These are phyloP conservation scores for Limulus polyphemus DNA, from an alignment of 2,888 invertebrate species.

Conservation along the genomic window DNA sequence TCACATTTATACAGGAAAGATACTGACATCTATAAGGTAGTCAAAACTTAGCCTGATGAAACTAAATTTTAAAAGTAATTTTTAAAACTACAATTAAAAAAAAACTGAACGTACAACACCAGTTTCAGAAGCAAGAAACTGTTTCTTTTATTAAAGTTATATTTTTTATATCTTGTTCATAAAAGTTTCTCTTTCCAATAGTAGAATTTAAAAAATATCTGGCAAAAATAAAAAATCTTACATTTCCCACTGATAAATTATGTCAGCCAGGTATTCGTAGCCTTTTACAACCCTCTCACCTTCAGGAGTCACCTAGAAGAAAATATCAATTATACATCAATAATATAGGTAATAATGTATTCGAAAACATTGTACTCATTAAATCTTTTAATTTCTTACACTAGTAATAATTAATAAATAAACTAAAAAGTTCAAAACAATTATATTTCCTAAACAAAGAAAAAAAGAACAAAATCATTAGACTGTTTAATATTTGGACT, in stretches of 20 bases:
- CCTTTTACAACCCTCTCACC: slow-evolving; percentile 80
- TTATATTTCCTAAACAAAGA: not conserved
- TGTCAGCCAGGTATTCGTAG: slow-evolving; percentile 83
- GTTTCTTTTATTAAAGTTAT: too few species aligned
- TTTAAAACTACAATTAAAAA: too few species aligned
- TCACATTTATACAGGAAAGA: too few species aligned
- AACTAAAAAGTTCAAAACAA: slow-evolving; percentile 5
- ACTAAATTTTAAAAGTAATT: too few species aligned
- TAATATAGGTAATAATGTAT: too few species aligned
- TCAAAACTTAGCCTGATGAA: too few species aligned
- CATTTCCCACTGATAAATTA: slow-evolving; percentile 88
- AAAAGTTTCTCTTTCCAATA: not conserved
- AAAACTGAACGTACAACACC: too few species aligned
- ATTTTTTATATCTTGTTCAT: not conserved
- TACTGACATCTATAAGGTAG: too few species aligned
- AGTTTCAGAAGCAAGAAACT: too few species aligned
- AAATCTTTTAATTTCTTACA: not conserved
- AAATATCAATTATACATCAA: not conserved
- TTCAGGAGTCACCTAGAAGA: slow-evolving; percentile 60
- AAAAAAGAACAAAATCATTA: not conserved
- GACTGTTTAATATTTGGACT: not conserved
- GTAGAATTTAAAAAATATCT: not conserved
- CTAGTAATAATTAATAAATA: not conserved
- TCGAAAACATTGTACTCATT: not conserved
- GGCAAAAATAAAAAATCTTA: slow-evolving; percentile 28